Base-by-base conservation (phyloP, 1,140 invertebrate genomes). In the Alviniconcha marisindica region DNA sequence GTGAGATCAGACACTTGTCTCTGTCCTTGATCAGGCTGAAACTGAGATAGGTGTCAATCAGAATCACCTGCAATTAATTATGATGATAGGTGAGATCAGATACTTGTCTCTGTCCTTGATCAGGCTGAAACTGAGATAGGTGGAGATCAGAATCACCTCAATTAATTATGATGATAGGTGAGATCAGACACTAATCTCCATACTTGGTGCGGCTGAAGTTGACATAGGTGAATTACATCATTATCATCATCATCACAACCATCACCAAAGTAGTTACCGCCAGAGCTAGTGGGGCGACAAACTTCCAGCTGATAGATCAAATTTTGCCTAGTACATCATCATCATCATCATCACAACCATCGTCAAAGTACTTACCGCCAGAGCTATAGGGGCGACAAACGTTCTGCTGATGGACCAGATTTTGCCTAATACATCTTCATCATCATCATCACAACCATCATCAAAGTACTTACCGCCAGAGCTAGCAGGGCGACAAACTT, bases 21-120 rank as follows among this genome's bases (percentile, higher is more conserved):
- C 10, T 89, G 84, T 93, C 93, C n/a, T 88, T 87, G 1, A 91
- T 89, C 18, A 90, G 90, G n/a, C n/a, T n/a, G n/a, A n/a, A n/a
- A n/a, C n/a, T n/a, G n/a, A n/a, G n/a, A n/a, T n/a, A n/a, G n/a
- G n/a, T n/a, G n/a, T n/a, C n/a, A n/a, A n/a, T n/a, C n/a, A n/a
- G n/a, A n/a, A n/a, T n/a, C n/a, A n/a, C n/a, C n/a, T n/a, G n/a
- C n/a, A n/a, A n/a, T n/a, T n/a, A n/a, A n/a, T n/a, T n/a, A n/a
- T n/a, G n/a, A n/a, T n/a, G n/a, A n/a, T n/a, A n/a, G n/a, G n/a
- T n/a, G n/a, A n/a, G n/a, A n/a, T n/a, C n/a, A 88, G 24, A 85
- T 82, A 36, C 89, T n/a, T n/a, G n/a, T n/a, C n/a, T n/a, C 10
- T 89, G 84, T 93, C 93, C n/a, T 88, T 87, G 1, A 91, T 89